Base-by-base conservation (phyloP, 2,888 invertebrate genomes). In the Stratiomys singularior region DNA sequence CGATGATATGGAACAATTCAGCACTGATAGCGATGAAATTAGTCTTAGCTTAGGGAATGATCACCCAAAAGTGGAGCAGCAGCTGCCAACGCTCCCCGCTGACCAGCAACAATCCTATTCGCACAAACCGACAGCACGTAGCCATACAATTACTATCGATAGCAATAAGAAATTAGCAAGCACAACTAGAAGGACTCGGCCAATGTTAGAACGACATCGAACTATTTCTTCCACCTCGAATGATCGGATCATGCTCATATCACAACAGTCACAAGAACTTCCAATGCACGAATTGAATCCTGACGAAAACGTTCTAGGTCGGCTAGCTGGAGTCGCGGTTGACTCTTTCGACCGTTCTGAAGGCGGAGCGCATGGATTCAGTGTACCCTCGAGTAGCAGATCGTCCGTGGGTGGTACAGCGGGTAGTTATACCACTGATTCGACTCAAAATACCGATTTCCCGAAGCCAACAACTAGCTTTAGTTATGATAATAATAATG, bases 1-100 rank as follows among this genome's bases (percentile, higher is more conserved):
- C 84, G 94, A 94, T 83, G 95, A 95, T 83, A 92, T 94, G 82
- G 77, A 94, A 83, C 93, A 93, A 83, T 93, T 95, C 84, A 94
- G 94, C 79, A 94, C 94, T 52, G 95, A 95, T 84, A 95, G 94
- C 83, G 94, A 94, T 81, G 91, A 91, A 78, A 88, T 82, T 23
- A 85, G 84, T 79, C 79, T 76, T 44, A 76, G 76, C 23, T 18
- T 76, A 71, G 83, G 82, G 67, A 28, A 56, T 15, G 84, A 69
- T 80, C 25, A 67, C n/a, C 64, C 25, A 44, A 72, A 72, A 18
- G 23, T 47, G 18, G 56, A 72, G 5, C 58, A 21, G n/a, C 60
- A 76, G n/a, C 21, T n/a, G 21, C 37, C 11, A 18, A 37, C n/a
- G 28, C 28, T 37, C 27, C 30, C 7, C 18, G 74, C 21, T 28